Evolutionary conservation across 2,797 vertebrate genomes (phyloP).

Genomic region (Tympanoctomys barrerae): DNA sequence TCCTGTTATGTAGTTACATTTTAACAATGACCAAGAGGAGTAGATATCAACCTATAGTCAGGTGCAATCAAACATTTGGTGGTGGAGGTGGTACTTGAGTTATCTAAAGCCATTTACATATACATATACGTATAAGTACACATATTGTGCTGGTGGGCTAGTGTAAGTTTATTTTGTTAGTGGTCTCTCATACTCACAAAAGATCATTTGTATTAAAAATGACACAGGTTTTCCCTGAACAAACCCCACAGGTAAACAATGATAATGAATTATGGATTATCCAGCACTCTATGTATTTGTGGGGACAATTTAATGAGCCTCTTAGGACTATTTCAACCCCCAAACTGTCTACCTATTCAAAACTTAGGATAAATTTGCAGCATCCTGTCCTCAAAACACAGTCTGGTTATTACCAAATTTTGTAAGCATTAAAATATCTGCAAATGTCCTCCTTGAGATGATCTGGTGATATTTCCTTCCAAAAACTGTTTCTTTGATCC

Average conservation of each 20-base stretch:
- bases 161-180: background rate
- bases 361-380: background rate
- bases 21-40: slow-evolving; percentile 20
- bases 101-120: background rate
- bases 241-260: background rate
- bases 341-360: background rate
- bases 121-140: background rate
- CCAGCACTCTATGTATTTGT: background rate
- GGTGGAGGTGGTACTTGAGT: background rate
- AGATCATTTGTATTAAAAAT: background rate
- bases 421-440: background rate
- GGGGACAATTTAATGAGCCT: background rate
- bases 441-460: background rate
- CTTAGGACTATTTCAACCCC: background rate
- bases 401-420: slow-evolving; percentile 12
- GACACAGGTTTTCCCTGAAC: background rate
- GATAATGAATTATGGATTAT: background rate
- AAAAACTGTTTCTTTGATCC: background rate
- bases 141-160: background rate
- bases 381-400: background rate
- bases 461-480: background rate
- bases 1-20: slow-evolving; percentile 10
- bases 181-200: background rate
- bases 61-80: background rate
- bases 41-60: background rate